These are phyloP conservation scores for Eptesicus fuscus DNA, from an alignment of 2,113 vertebrate genomes.

Conservation along the genomic window DNA sequence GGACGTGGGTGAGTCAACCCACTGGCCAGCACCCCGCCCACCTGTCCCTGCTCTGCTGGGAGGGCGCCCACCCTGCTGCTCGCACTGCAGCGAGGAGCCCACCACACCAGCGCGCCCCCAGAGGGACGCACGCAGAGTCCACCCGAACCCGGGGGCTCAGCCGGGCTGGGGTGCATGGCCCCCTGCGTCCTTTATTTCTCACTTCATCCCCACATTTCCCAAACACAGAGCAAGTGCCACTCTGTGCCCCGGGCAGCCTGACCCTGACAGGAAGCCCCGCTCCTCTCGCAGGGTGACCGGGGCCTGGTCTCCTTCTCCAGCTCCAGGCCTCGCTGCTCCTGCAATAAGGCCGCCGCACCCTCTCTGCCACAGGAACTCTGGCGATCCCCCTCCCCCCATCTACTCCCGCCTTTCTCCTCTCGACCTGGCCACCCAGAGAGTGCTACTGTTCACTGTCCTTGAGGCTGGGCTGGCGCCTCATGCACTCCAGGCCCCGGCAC, in stretches of 20 bases:
- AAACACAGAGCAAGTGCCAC: too few relatives aligned
- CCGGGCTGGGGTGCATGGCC: too few relatives aligned
- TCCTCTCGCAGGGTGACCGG: neutral
- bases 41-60: neutral
- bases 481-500: neutral
- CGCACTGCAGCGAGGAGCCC: neutral
- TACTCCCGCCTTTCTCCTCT: neutral
- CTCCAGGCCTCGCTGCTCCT: neutral
- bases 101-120: neutral
- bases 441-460: too few relatives aligned
- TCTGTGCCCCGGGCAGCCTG: neutral
- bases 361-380: neutral
- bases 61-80: neutral
- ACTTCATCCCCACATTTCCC: neutral
- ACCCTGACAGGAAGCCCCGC: neutral
- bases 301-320: neutral
- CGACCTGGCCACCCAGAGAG: neutral
- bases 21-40: neutral
- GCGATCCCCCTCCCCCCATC: neutral
- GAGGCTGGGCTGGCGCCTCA: neutral
- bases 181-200: too few relatives aligned
- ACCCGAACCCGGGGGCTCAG: neutral
- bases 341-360: rapidly evolving
- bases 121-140: neutral
- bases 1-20: neutral